Percentiles rank a stretch among this genome's conserved stretches.
Conservation (phyloP, 2,888 invertebrate genomes). For the Camponotus fellah region DNA sequence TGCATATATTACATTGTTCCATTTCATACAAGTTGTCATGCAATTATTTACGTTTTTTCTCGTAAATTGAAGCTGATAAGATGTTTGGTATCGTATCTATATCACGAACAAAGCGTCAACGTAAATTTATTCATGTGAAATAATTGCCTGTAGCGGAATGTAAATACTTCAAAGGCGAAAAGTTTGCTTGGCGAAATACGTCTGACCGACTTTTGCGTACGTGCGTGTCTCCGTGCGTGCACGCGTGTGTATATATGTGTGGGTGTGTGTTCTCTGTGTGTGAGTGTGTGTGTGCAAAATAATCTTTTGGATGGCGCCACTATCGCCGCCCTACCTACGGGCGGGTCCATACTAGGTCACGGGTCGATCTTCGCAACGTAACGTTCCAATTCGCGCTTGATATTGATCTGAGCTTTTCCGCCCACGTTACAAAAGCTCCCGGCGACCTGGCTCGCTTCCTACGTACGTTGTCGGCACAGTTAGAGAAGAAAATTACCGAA, state of each 20-base stretch:
- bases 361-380: conserved; percentile 84
- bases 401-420: conserved; percentile 83
- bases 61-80: neutral
- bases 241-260: neutral
- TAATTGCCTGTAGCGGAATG: conserved; percentile 10
- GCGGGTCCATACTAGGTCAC: conserved; percentile 85
- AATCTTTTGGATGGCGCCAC: conserved; percentile 73
- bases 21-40: neutral
- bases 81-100: neutral
- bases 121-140: neutral
- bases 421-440: conserved; percentile 75
- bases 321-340: conserved; percentile 73
- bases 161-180: neutral
- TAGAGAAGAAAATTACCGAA: conserved; percentile 39
- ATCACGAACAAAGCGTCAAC: neutral
- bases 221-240: conserved; percentile 9
- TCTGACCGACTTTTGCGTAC: conserved; percentile 40
- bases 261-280: neutral
- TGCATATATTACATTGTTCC: neutral
- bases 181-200: conserved; percentile 22
- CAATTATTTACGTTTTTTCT: neutral
- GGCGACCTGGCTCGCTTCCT: conserved; percentile 58
- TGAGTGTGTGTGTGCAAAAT: neutral
- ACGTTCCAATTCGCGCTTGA: conserved; percentile 83
- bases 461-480: conserved; percentile 40